Conservation (phyloP, 92 coral and sea anemone genomes). For the Epizoanthus ramosus region DNA sequence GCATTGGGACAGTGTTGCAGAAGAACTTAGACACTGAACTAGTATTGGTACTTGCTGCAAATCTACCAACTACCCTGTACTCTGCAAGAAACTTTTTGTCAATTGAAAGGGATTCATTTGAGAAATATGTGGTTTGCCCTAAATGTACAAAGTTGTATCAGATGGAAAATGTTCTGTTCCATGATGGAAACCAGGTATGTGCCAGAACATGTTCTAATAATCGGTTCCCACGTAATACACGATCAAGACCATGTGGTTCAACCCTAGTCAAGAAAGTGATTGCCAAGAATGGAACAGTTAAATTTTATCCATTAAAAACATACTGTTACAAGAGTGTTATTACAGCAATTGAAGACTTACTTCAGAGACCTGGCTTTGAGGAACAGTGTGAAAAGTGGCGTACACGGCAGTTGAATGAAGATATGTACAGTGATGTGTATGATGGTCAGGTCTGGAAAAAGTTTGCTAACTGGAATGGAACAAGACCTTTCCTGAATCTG, state of each 20-base stretch:
- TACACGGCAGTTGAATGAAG: slow-evolving; percentile 26
- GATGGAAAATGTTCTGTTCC: slow-evolving; percentile 39
- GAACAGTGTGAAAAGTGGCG: slow-evolving; percentile 62
- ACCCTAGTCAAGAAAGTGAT: slow-evolving; percentile 38
- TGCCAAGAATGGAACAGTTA: slow-evolving; percentile 20
- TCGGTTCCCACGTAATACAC: slow-evolving; percentile 21
- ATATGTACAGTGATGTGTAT: slow-evolving; percentile 54
- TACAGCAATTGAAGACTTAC: slow-evolving; percentile 30
- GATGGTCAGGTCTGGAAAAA: slow-evolving; percentile 61
- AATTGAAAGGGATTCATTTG: slow-evolving; percentile 14
- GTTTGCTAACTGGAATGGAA: slow-evolving; percentile 47
- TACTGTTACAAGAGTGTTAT: slow-evolving; percentile 37
- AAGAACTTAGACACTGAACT: slow-evolving; percentile 22
- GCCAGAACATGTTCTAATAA: slow-evolving; percentile 53
- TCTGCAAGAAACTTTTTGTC: slow-evolving; percentile 14
- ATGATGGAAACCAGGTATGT: slow-evolving; percentile 30
- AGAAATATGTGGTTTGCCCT: slow-evolving; percentile 13
- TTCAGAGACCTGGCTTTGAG: slow-evolving; percentile 53
- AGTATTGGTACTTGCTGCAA: slow-evolving; percentile 20
- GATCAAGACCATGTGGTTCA: slow-evolving; percentile 45
- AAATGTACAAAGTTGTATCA: slow-evolving; percentile 55
- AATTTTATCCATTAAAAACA: slow-evolving; percentile 47
- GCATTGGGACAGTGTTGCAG: slow-evolving; percentile 25
- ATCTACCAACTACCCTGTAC: slow-evolving; percentile 19
- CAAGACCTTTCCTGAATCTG: slow-evolving; percentile 36